Conservation (phyloP, 2,888 invertebrate genomes). For the Iphiclides podalirius region DNA sequence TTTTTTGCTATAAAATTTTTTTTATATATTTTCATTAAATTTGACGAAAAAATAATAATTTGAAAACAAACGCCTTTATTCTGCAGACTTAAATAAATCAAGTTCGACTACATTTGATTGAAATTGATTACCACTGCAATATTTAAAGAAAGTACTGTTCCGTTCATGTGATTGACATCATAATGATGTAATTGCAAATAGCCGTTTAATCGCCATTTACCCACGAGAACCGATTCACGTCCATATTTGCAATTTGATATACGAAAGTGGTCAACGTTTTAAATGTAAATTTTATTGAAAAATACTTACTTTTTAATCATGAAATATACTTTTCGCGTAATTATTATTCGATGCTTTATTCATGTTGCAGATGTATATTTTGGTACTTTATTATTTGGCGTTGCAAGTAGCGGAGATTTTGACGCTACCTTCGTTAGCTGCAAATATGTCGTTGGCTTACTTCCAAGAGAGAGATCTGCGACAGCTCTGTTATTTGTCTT, state of each 20-base stretch:
- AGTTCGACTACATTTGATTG: too few relatives aligned
- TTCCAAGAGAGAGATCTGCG: conserved; percentile 29
- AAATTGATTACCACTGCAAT: conserved; percentile 1
- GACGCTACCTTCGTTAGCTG: not conserved
- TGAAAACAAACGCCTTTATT: too few relatives aligned
- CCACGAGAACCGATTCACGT: not conserved
- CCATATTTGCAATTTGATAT: not conserved
- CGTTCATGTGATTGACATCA: conserved; percentile 6
- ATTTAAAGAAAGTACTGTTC: not conserved
- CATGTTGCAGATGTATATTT: too few relatives aligned
- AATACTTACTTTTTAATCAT: too few relatives aligned
- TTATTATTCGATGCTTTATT: too few relatives aligned
- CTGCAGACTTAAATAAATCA: too few relatives aligned
- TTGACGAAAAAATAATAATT: too few relatives aligned
- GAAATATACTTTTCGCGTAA: too few relatives aligned
- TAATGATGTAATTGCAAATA: conserved; percentile 13
- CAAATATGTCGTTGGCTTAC: conserved; percentile 12
- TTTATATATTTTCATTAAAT: too few relatives aligned
- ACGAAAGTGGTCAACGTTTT: too few relatives aligned
- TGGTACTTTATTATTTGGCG: not conserved
- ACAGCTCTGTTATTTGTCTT: conserved; percentile 46
- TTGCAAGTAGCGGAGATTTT: not conserved
- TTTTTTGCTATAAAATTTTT: too few relatives aligned
- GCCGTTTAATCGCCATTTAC: conserved; percentile 7
- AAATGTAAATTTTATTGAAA: too few relatives aligned